Conservation (phyloP, 1,140 invertebrate genomes). For the Eriocheir sinensis region DNA sequence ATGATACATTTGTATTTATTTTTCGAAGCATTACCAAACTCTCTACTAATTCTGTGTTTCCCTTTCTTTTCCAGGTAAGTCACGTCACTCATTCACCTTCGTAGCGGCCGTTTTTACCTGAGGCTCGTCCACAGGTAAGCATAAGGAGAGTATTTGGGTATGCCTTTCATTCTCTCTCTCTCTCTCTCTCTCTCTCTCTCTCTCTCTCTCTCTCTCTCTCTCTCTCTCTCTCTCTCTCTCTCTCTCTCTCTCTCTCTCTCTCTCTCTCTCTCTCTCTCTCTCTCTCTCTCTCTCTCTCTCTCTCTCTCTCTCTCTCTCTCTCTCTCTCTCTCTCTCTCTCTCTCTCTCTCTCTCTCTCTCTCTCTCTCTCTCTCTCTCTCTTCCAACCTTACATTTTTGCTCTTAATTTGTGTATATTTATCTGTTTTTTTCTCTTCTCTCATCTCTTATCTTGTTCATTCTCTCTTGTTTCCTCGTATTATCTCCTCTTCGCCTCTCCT, state of each 20-base stretch:
- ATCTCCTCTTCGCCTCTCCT: background rate
- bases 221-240: constrained; percentile 33
- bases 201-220: constrained; percentile 38
- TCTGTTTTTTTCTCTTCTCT: background rate
- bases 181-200: constrained; percentile 34
- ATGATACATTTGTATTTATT: too few relatives aligned
- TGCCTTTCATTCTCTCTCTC: constrained; percentile 12
- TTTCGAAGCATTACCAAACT: too few relatives aligned
- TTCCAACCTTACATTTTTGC: background rate
- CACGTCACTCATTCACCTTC: too few relatives aligned
- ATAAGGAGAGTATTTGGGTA: too few relatives aligned
- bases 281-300: constrained; percentile 36
- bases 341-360: background rate
- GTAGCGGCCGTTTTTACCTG: too few relatives aligned
- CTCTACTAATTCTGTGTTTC: too few relatives aligned
- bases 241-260: constrained; percentile 60
- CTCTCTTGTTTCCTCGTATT: background rate
- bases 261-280: constrained; percentile 60
- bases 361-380: background rate
- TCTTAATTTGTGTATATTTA: background rate
- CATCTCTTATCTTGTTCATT: background rate
- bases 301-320: background rate
- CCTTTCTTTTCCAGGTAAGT: too few relatives aligned
- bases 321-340: background rate
- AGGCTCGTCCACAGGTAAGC: background rate